Evolutionary conservation across 2,888 invertebrate species (phyloP).

Genomic region (Gymnocheta viridis): DNA sequence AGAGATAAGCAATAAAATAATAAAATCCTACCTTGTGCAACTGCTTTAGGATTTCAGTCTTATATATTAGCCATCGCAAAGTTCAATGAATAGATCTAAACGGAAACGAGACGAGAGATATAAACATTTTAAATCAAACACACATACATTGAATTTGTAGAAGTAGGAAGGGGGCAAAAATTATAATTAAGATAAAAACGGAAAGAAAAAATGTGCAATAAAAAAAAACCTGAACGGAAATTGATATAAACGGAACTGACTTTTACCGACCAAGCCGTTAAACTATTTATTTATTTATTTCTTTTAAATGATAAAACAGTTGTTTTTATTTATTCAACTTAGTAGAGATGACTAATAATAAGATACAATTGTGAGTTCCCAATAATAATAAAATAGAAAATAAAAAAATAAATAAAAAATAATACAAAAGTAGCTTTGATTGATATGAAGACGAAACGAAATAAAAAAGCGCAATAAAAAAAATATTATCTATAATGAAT

Average conservation of each 20-base stretch:
- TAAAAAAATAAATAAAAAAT: neutral
- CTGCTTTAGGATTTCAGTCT: constrained; percentile 80
- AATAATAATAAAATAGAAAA: neutral
- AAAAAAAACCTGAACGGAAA: constrained; percentile 16
- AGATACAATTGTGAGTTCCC: constrained; percentile 23
- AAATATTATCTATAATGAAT: neutral
- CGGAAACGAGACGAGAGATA: constrained; percentile 78
- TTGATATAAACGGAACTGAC: constrained; percentile 39
- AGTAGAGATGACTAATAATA: constrained; percentile 62
- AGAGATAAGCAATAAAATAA: constrained; percentile 20
- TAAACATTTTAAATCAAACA: constrained; percentile 58
- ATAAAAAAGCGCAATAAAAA: neutral
- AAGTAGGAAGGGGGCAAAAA: constrained; percentile 44
- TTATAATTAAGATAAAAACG: constrained; percentile 16
- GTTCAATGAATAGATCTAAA: constrained; percentile 81
- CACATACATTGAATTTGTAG: constrained; percentile 20
- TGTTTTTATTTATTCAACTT: constrained; percentile 14
- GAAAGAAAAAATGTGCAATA: constrained; percentile 22
- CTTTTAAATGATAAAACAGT: neutral
- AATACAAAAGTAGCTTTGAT: neutral
- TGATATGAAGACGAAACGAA: neutral
- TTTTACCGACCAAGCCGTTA: constrained; percentile 46
- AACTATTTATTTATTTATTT: constrained; percentile 37
- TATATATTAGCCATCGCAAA: constrained; percentile 82
- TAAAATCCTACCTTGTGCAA: constrained; percentile 80